phyloP scores from a whole-genome alignment of 2,797 vertebrate species.

The Todus mexicanus region DNA sequence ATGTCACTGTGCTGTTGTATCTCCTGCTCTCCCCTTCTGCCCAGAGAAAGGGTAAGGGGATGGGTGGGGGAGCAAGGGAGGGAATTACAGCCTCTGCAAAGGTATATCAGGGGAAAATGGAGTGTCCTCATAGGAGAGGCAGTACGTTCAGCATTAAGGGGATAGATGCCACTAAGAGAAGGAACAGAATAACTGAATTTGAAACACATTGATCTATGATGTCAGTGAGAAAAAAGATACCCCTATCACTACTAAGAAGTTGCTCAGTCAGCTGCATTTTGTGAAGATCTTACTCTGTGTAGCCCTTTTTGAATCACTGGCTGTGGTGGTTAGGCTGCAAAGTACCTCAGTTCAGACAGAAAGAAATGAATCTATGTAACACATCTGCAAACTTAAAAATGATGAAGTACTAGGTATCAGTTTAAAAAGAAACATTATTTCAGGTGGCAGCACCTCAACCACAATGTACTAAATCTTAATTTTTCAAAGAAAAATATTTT shows the following conservation, averaged over 20 bases:
- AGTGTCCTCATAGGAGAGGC: background rate
- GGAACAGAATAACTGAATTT: background rate
- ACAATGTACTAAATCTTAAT: background rate
- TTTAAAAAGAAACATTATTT: background rate
- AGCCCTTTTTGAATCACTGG: background rate
- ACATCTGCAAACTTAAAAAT: background rate
- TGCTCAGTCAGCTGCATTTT: background rate
- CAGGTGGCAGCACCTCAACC: background rate
- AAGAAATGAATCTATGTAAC: background rate
- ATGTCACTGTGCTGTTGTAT: background rate
- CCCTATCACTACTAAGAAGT: background rate
- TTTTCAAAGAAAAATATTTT: background rate
- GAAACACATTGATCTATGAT: background rate
- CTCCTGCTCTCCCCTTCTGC: background rate
- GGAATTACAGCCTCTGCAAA: background rate
- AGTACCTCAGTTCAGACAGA: background rate
- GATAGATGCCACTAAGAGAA: background rate
- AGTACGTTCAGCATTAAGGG: background rate
- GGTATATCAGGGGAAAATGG: background rate
- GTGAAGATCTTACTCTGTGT: background rate
- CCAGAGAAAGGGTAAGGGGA: background rate
- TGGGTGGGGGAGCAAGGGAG: background rate
- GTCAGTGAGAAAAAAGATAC: background rate
- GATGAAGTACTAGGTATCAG: background rate
- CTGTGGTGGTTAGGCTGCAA: background rate